A percentile compares a stretch with the other conserved stretches of the same genome.
Conservation (phyloP, 2,888 invertebrate species). For the Eupelmus urozonus region DNA sequence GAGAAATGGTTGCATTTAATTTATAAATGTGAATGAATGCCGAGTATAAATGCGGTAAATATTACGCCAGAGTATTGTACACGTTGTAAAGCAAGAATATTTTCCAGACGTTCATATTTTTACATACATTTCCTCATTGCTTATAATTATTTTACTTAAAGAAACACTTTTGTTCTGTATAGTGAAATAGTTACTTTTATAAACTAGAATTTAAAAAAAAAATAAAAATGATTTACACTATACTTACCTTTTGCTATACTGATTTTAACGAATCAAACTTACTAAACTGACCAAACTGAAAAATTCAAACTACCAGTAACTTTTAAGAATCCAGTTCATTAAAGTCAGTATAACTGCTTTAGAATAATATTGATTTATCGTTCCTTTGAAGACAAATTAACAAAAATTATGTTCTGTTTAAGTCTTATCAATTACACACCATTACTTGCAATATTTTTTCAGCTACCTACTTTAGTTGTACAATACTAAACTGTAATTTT, state of each 20-base stretch:
- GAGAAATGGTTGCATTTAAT: slow-evolving; percentile 58
- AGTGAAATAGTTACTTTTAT: slow-evolving; percentile 59
- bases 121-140: slow-evolving; percentile 57
- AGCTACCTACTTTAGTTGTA: slow-evolving; percentile 53
- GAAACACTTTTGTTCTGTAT: slow-evolving; percentile 58
- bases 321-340: slow-evolving; percentile 34
- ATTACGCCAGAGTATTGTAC: slow-evolving; percentile 42
- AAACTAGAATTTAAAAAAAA: slow-evolving; percentile 51
- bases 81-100: slow-evolving; percentile 55
- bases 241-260: slow-evolving; percentile 42
- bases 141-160: slow-evolving; percentile 54
- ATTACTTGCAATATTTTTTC: slow-evolving; percentile 45
- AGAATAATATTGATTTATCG: slow-evolving; percentile 36
- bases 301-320: slow-evolving; percentile 16
- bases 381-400: slow-evolving; percentile 44
- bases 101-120: slow-evolving; percentile 56
- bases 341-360: slow-evolving; percentile 48
- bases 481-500: slow-evolving; percentile 55
- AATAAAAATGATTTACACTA: slow-evolving; percentile 50
- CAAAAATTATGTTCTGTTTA: slow-evolving; percentile 24
- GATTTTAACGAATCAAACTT: slow-evolving; percentile 46
- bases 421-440: slow-evolving; percentile 12
- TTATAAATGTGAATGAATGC: slow-evolving; percentile 55
- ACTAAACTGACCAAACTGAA: slow-evolving; percentile 19
- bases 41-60: slow-evolving; percentile 48